Evolutionary conservation across 2,888 invertebrate genomes (phyloP), one percentile per base, ranked within the genome.

Genomic region (Plebejus melissa): DNA sequence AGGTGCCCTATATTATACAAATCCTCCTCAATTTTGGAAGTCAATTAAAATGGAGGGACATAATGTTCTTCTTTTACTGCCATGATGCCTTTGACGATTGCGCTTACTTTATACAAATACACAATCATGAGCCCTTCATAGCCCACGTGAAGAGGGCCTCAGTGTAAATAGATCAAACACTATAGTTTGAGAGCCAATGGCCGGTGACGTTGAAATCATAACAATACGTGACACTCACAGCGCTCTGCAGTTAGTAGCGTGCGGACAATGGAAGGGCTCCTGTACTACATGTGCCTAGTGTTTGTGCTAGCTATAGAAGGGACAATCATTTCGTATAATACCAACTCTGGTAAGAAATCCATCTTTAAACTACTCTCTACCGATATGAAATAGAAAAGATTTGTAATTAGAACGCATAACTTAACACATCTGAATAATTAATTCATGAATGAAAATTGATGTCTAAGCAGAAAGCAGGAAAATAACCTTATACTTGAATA

Each of bases 191-290:
- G 82, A 82, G 82, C 74, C 87, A 41, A 79, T 74, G 16, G 7
- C 38, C 80, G 80, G 83, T 83, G 79, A 85, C 79, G 81, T 78
- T 80, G 83, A 84, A 84, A 81, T 82, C 86, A 88, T 83, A 90
- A 88, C 88, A 89, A 82, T 80, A 77, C 79, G 81, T 79, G 77
- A 79, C 83, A 79, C 79, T 82, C 76, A 76, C 76, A 75, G 76
- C 77, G 78, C 76, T 69, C 72, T 74, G 74, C 71, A 72, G 50
- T 72, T 32, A 50, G 72, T 54, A 22, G 72, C 54, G 72, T 11
- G 28, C 16, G 50, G 72, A 32, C 46, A 72, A 72, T 72, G 72
- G 72, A 5, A 7, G 50, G 28, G 3, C 16, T 72, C 28, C 50
- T 72, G 28, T 72, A 65, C 65, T 65, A 54, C 28, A 32, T 72